Base-by-base conservation (phyloP, 1,140 invertebrate species). In the Polypedilum vanderplanki region DNA sequence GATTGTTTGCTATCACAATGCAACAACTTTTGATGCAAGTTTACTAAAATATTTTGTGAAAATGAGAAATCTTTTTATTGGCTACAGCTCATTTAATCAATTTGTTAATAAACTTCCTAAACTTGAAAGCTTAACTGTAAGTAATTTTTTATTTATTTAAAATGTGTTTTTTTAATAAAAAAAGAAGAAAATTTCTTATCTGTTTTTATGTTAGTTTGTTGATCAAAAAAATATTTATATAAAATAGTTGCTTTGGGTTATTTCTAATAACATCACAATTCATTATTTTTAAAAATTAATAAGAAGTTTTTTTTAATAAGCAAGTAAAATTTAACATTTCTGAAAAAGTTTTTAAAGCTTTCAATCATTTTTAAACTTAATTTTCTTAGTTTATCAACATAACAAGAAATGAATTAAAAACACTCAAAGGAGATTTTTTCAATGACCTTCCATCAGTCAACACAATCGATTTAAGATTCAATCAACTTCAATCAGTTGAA, bases 321-420 rank as follows among this genome's bases (percentile, higher is more conserved):
- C n/a, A n/a, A n/a, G n/a, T n/a, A n/a, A n/a, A n/a, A n/a, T n/a
- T n/a, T n/a, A n/a, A n/a, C n/a, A n/a, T n/a, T n/a, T n/a, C n/a
- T n/a, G n/a, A n/a, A n/a, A n/a, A n/a, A n/a, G n/a, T n/a, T n/a
- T n/a, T n/a, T n/a, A n/a, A n/a, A n/a, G n/a, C n/a, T n/a, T n/a
- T n/a, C n/a, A n/a, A n/a, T n/a, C n/a, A n/a, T n/a, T n/a, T 33
- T 33, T 33, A 3, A 33, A 33, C 5, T 33, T 33, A 33, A 33
- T 33, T 33, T 5, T 33, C 5, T 33, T n/a, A 57, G 46, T 70
- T 70, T 17, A 70, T 70, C 65, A 70, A 70, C 65, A 70, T 70
- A n/a, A 20, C 65, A 22, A 18, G 65, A 20, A 70, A 9, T 70
- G 17, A 70, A 20, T 18, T 70, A 18, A 0, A 0, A 5, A 9